phyloP scores from a whole-genome alignment of 2,113 vertebrate species.

The Macheiramphus alcinus region DNA sequence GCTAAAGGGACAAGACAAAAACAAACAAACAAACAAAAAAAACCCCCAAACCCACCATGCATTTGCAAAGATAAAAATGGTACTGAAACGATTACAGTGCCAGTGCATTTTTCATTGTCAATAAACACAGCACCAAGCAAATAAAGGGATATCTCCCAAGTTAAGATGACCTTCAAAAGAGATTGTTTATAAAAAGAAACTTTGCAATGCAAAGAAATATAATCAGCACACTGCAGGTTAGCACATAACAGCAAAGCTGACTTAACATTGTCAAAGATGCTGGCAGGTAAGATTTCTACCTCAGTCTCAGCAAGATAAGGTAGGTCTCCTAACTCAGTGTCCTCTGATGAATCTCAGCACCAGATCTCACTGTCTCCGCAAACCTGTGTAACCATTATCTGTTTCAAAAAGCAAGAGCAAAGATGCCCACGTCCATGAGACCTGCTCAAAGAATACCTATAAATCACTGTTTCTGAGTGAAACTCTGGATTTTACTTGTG shows the following conservation, averaged over 20 bases:
- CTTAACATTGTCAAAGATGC: neutral
- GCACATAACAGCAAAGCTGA: neutral
- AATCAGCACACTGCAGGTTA: neutral
- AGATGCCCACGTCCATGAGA: neutral
- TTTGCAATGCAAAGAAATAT: constrained; percentile 6
- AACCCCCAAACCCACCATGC: too few species aligned
- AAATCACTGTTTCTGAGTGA: neutral
- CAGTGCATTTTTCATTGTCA: neutral
- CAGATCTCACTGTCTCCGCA: neutral
- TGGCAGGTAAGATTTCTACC: neutral
- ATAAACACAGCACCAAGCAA: neutral
- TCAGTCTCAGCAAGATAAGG: neutral
- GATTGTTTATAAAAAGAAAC: neutral
- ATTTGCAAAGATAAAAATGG: neutral
- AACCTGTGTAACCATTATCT: neutral
- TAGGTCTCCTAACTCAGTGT: neutral
- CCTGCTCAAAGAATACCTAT: neutral
- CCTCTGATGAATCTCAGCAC: neutral
- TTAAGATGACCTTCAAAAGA: neutral
- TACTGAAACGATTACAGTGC: neutral
- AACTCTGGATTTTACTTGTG: neutral
- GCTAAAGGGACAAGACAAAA: neutral
- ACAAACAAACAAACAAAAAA: neutral
- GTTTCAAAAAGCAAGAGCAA: neutral
- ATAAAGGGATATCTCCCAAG: neutral